phyloP scores from a whole-genome alignment of 2,797 vertebrate genomes.

The Sebastes vulpes region DNA sequence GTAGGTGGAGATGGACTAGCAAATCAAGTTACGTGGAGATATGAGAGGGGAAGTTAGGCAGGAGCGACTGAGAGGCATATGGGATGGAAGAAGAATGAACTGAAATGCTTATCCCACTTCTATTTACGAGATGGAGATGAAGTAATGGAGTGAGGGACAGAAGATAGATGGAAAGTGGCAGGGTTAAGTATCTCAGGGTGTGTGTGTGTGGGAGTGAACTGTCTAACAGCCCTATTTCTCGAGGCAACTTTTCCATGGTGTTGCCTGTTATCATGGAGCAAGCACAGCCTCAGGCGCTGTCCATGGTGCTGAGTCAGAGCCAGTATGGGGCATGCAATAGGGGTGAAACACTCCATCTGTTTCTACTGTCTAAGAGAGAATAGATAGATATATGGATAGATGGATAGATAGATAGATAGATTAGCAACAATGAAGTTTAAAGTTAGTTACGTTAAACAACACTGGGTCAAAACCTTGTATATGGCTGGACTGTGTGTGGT shows the following conservation, averaged over 20 bases:
- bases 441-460: not conserved
- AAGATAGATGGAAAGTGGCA: constrained; percentile 25
- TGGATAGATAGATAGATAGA: too few relatives aligned
- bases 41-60: constrained; percentile 23
- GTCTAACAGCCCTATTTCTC: not conserved
- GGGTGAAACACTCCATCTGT: constrained; percentile 29
- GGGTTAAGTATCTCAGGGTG: constrained; percentile 16
- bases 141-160: constrained; percentile 9
- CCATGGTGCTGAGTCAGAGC: constrained; percentile 60
- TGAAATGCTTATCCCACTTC: constrained; percentile 46
- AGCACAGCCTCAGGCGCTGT: constrained; percentile 38
- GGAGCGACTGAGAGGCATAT: constrained; percentile 20
- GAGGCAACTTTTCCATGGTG: not conserved
- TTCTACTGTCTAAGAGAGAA: not conserved
- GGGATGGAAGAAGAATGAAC: constrained; percentile 6
- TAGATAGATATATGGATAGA: not conserved
- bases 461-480: not conserved
- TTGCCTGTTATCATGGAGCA: not conserved
- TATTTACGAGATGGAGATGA: constrained; percentile 25
- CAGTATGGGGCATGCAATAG: not conserved
- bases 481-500: too few relatives aligned
- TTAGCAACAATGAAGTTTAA: too few relatives aligned
- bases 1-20: constrained; percentile 22
- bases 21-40: constrained; percentile 40
- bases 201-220: constrained; percentile 4